Evolutionary conservation across 2,797 vertebrate genomes (phyloP), one percentile per base, ranked within the genome.

Genomic region (Cossypha caffra): DNA sequence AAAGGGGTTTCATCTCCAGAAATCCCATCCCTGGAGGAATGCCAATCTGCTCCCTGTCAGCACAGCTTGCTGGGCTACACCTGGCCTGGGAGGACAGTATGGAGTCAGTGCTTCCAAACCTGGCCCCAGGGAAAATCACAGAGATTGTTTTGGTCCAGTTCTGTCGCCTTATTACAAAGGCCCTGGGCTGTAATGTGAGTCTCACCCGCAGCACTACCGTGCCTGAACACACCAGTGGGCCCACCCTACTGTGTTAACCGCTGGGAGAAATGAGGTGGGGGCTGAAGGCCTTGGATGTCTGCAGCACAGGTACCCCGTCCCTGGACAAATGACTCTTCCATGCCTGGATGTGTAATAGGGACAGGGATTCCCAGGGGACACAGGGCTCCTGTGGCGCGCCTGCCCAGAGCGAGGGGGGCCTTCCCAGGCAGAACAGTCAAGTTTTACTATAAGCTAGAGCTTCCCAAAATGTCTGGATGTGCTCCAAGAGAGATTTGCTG

Each of bases 21-120:
- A 88, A 48, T 17, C 38, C 16, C 5, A 0, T 59, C 25, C 24
- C 24, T 19, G 14, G 11, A 45, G 48, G 29, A 61, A 75, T 0
- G 0, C 45, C 0, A 0, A 28, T 17, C 35, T 82, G 21, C 37
- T 67, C 61, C 9, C 3, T 28, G 45, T 38, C 72, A 76, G 35
- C 1, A 3, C 13, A 17, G 18, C 47, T 55, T 63, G 45, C 64
- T 72, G 13, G n/a, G 50, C 88, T 80, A 42, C 29, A 68, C 11
- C 72, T 64, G 42, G 16, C 21, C 47, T 57, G n/a, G 17, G 14
- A 45, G 42, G 35, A 7, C 13, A 18, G 33, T 8, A 16, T 26
- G 54, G n/a, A 51, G 13, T 10, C 16, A 6, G 4, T 40, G 16
- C 45, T 59, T 63, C 40, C 42, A 81, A 72, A 75, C 8, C 13